Evolutionary conservation across 30 jellyfish, hydroid and myxozoan species (phyloP), one percentile per base, ranked within the genome.

Genomic region (Mastigias papua): DNA sequence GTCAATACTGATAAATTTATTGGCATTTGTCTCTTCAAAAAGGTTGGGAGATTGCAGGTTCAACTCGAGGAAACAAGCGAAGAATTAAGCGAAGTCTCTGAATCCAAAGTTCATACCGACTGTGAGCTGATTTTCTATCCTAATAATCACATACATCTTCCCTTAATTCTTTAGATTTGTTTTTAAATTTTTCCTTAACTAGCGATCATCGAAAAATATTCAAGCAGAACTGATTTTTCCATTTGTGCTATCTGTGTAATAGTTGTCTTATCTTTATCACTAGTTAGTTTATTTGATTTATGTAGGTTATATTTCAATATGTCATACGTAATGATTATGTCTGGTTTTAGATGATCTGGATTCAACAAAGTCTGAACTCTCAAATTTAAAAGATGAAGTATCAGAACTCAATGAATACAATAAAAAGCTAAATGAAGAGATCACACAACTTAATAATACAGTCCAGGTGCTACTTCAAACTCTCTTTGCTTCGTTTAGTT

Each of bases 21-120:
- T n/a, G n/a, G n/a, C n/a, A n/a, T n/a, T n/a, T n/a, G n/a, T 19
- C 4, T 57, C 27, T 57, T 19, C 60, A 46, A 54, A 2, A 49
- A 84, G 93, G 94, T 85, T 61, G 94, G 81, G 7, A 85, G 82
- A 27, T 69, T 71, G 20, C 94, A 85, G 35, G 85, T 77, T 35
- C 83, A 57, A 30, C 57, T 77, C 5, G 94, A 85, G 30, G 76
- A 85, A 29, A 62, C 83, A 13, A 73, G 73, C 26, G 88, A 85
- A 21, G 94, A 85, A 23, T 71, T 85, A 21, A 30, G 34, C 3
- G 79, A 64, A 26, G 84, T 85, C 22, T 62, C 88, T 23, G 83
- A 85, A 8, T 69, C 72, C 30, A 85, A 73, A 54, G 65, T 29
- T 0, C 74, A 71, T 1, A 17, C 69, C n/a, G 79, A 72, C 16